Conservation (phyloP, 2,888 invertebrate species). For the Hetaerina titia region DNA sequence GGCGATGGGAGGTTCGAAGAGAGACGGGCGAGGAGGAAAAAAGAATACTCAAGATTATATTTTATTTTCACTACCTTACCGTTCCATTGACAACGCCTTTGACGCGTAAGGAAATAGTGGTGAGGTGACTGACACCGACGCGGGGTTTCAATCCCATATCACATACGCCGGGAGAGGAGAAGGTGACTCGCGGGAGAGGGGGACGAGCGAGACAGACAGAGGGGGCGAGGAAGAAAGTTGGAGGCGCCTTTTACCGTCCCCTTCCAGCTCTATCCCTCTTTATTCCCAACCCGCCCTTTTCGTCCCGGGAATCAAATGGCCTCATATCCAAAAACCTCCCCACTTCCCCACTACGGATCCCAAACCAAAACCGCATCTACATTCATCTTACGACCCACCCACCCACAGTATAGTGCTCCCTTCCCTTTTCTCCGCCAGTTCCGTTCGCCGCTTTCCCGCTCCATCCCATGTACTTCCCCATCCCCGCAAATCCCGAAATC, state of each 20-base stretch:
- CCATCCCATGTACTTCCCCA: not conserved
- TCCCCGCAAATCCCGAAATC: not conserved
- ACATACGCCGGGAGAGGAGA: no score
- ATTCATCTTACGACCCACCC: constrained; percentile 42
- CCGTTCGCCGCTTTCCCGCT: no score
- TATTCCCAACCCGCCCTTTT: not conserved
- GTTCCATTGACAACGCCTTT: no score
- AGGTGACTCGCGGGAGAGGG: not conserved
- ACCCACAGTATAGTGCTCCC: not conserved
- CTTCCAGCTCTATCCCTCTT: no score
- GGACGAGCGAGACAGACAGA: not conserved
- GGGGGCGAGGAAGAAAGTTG: not conserved
- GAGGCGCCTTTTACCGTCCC: not conserved
- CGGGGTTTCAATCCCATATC: no score
- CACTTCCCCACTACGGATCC: no score
- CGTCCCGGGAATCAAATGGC: not conserved
- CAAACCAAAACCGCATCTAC: not conserved
- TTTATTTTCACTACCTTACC: no score
- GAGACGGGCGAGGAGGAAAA: no score
- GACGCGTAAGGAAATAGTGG: no score
- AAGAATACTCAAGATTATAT: no score
- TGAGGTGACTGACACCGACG: no score
- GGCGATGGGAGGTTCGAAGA: no score
- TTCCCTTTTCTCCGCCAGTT: not conserved
- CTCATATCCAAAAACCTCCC: constrained; percentile 33